Percentiles rank a stretch among this genome's conserved stretches.
phyloP scores from a whole-genome alignment of 2,113 vertebrate species.

The Dipodomys stephensi region DNA sequence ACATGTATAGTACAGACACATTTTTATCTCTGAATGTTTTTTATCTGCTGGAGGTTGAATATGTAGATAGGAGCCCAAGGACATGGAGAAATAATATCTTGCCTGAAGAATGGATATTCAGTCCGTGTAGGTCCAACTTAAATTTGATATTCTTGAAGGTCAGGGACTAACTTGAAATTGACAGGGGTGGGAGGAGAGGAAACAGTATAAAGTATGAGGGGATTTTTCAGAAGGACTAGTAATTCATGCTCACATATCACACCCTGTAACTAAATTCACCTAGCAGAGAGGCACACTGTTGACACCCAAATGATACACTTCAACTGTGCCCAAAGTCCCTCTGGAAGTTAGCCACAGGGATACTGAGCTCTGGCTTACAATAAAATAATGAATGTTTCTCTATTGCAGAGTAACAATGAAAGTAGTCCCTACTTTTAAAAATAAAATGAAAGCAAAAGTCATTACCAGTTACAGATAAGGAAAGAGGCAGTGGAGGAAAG shows the following conservation, averaged over 20 bases:
- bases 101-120: not conserved
- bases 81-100: not conserved
- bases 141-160: not conserved
- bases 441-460: too few relatives aligned
- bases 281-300: not conserved
- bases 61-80: too few relatives aligned
- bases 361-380: not conserved
- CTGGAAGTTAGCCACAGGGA: not conserved
- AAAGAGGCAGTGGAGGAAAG: not conserved
- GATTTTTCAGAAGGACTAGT: not conserved
- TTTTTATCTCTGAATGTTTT: not conserved
- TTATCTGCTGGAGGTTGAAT: not conserved
- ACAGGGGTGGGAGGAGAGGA: not conserved
- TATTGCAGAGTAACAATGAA: too few relatives aligned
- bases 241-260: not conserved
- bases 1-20: not conserved
- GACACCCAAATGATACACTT: not conserved
- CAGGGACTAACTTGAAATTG: not conserved
- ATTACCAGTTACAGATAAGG: not conserved
- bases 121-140: not conserved
- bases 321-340: not conserved
- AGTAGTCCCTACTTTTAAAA: too few relatives aligned
- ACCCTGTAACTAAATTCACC: not conserved
- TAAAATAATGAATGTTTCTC: too few relatives aligned
- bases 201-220: not conserved